phyloP scores from a whole-genome alignment of 1,140 invertebrate species.

The Drosophila tropicalis region DNA sequence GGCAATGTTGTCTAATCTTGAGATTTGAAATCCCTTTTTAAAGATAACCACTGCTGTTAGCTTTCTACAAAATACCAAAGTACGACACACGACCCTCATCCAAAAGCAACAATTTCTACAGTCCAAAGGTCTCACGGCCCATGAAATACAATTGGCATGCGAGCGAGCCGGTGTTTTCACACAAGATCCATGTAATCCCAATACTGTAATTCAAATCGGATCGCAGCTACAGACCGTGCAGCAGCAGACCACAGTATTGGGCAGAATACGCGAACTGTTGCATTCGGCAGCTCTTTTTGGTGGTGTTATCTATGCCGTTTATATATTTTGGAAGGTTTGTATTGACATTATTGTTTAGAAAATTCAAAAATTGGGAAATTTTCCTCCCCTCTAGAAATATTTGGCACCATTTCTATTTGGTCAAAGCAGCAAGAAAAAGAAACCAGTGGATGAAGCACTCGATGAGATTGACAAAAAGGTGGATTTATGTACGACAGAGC shows the following conservation, averaged over 20 bases:
- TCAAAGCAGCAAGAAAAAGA: conserved; percentile 84
- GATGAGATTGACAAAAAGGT: conserved; percentile 88
- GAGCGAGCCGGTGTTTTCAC: conserved; percentile 85
- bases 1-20: conserved; percentile 52
- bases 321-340: conserved; percentile 89
- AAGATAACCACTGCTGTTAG: conserved; percentile 93
- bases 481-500: conserved; percentile 85
- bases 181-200: conserved; percentile 73
- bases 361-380: neutral
- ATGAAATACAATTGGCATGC: conserved; percentile 90
- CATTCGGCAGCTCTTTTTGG: conserved; percentile 88
- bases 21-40: conserved; percentile 38
- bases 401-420: conserved; percentile 87
- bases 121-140: conserved; percentile 91
- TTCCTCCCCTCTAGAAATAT: conserved; percentile 85
- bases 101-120: conserved; percentile 92
- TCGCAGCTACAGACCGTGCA: conserved; percentile 68
- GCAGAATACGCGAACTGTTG: conserved; percentile 87
- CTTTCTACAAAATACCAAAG: conserved; percentile 93
- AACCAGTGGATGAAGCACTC: conserved; percentile 86
- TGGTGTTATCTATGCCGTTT: conserved; percentile 88
- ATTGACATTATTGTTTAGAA: neutral
- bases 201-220: conserved; percentile 79
- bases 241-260: conserved; percentile 81
- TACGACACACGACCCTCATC: conserved; percentile 88